Evolutionary conservation across 2,888 invertebrate species (phyloP), one percentile per base, ranked within the genome.

Genomic region (Melieria crassipennis): DNA sequence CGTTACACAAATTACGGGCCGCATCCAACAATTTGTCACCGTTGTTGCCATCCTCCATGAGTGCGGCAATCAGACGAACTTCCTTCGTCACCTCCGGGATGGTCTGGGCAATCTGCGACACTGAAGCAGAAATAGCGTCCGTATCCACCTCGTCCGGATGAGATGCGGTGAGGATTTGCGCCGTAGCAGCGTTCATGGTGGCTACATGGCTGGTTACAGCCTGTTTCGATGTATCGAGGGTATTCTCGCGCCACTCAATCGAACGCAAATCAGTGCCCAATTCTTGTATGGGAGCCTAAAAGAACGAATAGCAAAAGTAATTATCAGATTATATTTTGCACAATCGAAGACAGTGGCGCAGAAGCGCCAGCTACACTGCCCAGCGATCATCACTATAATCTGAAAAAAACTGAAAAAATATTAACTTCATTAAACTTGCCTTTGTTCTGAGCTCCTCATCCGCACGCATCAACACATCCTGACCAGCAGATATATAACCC

Each of bases 111-210:
- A 99, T 99, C 65, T 98, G 98, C 9, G 96, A 96, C 75, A 99
- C 97, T 46, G 99, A 99, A 0, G 97, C 96, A 0, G 98, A 98
- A 0, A 99, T 97, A 0, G 97, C 96, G 5, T 94, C 95, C 84
- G 97, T 96, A 87, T 98, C 98, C 7, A 98, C 94, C 79, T 98
- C 97, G 77, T 96, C 95, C 0, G 92, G 92, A 88, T 92, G 92
- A 4, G 94, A 93, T 0, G 97, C 97, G 0, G 96, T 96, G 71
- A 98, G 94, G 65, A 98, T 95, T 87, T 98, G 97, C 7, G 99
- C 99, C 0, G 99, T 99, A 70, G 99, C 99, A 0, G 99, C 99
- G 88, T 96, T 99, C 98, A 99, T 99, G 72, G 98, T 98, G 5
- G 98, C 98, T 80, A 99, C 94, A 87, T 99, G 97, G 67, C 97